phyloP scores from a whole-genome alignment of 2,888 invertebrate species.

The Amphiduros pacificus region DNA sequence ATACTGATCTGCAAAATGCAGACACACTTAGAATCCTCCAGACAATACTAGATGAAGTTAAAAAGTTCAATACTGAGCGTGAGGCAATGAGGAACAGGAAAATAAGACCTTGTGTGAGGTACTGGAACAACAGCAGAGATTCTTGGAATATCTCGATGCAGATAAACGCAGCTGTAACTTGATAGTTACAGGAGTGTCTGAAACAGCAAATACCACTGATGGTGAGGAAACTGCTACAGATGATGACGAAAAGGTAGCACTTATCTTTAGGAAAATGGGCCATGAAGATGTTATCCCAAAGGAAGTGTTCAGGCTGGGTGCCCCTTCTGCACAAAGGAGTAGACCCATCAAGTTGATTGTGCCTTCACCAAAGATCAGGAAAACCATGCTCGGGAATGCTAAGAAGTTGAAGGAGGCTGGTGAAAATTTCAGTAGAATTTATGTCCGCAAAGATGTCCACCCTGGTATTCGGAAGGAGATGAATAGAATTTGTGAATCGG shows the following conservation, averaged over 20 bases:
- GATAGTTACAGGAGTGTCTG: not conserved
- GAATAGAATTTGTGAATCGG: not conserved
- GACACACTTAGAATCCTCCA: too few species aligned
- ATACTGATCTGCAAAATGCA: too few species aligned
- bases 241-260: not conserved
- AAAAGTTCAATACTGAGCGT: not conserved
- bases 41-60: not conserved
- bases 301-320: not conserved
- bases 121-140: not conserved
- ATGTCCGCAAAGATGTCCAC: not conserved
- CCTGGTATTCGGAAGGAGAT: not conserved
- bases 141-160: not conserved
- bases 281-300: not conserved
- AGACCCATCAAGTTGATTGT: too few species aligned
- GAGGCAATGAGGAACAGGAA: not conserved
- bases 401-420: not conserved
- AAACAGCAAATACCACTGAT: not conserved
- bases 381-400: not conserved
- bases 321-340: too few species aligned
- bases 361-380: not conserved
- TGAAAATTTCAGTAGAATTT: not conserved
- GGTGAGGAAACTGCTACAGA: not conserved
- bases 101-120: not conserved
- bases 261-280: not conserved
- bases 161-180: not conserved